phyloP scores from a whole-genome alignment of 2,888 invertebrate genomes.

The Labia minor region DNA sequence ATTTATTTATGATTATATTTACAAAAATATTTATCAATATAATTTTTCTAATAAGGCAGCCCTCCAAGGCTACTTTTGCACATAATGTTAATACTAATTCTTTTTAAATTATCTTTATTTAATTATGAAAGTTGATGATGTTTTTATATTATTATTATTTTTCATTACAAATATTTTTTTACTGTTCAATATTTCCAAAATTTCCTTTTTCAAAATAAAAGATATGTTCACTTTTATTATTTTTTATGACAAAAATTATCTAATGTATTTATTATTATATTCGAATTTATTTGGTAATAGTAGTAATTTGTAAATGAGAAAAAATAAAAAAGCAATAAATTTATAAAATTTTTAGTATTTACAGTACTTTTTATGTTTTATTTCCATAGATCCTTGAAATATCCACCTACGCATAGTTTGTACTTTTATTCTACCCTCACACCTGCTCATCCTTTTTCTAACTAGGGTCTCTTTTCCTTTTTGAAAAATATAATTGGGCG shows the following conservation, averaged over 20 bases:
- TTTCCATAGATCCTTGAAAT: too few relatives aligned
- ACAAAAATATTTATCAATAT: not conserved
- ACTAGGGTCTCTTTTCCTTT: not conserved
- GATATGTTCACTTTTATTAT: not conserved
- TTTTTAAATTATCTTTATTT: slow-evolving; percentile 13
- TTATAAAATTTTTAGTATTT: not conserved
- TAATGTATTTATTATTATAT: not conserved
- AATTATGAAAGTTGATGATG: not conserved
- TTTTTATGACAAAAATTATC: not conserved
- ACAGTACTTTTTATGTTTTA: not conserved
- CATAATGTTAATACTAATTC: not conserved
- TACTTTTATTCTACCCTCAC: not conserved
- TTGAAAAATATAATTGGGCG: too few relatives aligned
- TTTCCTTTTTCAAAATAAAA: not conserved
- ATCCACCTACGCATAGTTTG: not conserved
- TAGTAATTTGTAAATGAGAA: not conserved
- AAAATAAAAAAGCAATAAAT: not conserved
- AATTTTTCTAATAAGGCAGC: not conserved
- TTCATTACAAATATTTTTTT: not conserved
- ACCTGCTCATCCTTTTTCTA: not conserved
- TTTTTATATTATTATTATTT: slow-evolving; percentile 4
- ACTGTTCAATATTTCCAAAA: not conserved
- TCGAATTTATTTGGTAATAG: not conserved
- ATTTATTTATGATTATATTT: not conserved
- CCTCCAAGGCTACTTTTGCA: not conserved